Evolutionary conservation across 37 sponge, comb jelly and placozoan species (phyloP), one percentile per base, ranked within the genome.

Genomic region (Geodia barretti): DNA sequence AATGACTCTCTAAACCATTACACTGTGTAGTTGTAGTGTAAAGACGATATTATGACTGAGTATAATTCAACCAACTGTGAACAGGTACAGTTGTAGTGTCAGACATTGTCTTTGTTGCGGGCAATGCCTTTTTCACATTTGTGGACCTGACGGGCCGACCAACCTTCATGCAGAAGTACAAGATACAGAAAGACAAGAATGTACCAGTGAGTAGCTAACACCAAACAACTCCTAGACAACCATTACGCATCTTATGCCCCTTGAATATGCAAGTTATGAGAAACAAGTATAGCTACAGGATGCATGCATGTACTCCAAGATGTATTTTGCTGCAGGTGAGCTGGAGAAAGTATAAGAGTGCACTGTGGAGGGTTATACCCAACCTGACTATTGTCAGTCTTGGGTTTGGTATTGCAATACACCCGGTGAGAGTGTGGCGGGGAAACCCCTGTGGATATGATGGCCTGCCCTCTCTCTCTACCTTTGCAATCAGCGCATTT

Each of bases 81-180:
- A n/a, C n/a, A n/a, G n/a, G n/a, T n/a, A n/a, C n/a, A n/a, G n/a
- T n/a, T n/a, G n/a, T n/a, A n/a, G n/a, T n/a, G n/a, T n/a, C n/a
- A n/a, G n/a, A n/a, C n/a, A n/a, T n/a, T n/a, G n/a, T n/a, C n/a
- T n/a, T n/a, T n/a, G n/a, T n/a, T n/a, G n/a, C n/a, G n/a, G n/a
- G n/a, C n/a, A 88, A 85, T 59, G 70, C 43, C 4, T 84, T 90
- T 54, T 93, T 93, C 68, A 41, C 34, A 1, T 35, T 76, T 30
- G 70, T 92, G 37, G 97, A 96, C 71, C 64, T 93, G 64, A 93
- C 93, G 34, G 93, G 93, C 1, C 76, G 81, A 31, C 98, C 98
- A 9, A 30, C 59, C 8, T 88, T 75, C 38, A 8, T 95, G 62
- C 41, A 42, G 58, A 85, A 85, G 81, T 95, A 95, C 84, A 97